phyloP scores from a whole-genome alignment of 2,113 vertebrate species.

The Pleuronectes platessa region DNA sequence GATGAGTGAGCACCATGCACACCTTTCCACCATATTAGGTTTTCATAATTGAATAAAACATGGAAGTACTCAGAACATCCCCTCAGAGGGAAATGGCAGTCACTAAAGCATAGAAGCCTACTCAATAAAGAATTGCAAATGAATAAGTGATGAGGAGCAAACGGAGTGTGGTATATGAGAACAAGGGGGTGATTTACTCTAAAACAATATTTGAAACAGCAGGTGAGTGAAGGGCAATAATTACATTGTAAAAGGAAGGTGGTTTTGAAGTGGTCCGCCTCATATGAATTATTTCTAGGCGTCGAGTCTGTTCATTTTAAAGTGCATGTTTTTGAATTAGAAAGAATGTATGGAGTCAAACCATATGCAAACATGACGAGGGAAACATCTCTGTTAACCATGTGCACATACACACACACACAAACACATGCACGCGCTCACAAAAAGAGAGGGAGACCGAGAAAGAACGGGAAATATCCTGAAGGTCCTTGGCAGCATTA shows the following conservation, averaged over 20 bases:
- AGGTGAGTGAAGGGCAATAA: slow-evolving; percentile 61
- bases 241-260: slow-evolving; percentile 39
- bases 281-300: slow-evolving; percentile 22
- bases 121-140: slow-evolving; percentile 73
- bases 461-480: slow-evolving; percentile 64
- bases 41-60: slow-evolving; percentile 80
- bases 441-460: slow-evolving; percentile 5
- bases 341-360: slow-evolving; percentile 17
- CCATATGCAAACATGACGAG: slow-evolving; percentile 41
- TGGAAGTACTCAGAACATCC: slow-evolving; percentile 72
- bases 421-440: background rate
- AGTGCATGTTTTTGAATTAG: background rate
- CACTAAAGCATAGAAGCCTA: slow-evolving; percentile 74
- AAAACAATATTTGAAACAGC: slow-evolving; percentile 68
- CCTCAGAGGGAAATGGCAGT: slow-evolving; percentile 70
- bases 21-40: slow-evolving; percentile 77
- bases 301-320: slow-evolving; percentile 13
- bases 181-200: slow-evolving; percentile 73
- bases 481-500: slow-evolving; percentile 80
- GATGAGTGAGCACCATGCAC: slow-evolving; percentile 57
- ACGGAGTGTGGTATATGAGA: slow-evolving; percentile 72
- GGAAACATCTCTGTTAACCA: slow-evolving; percentile 44
- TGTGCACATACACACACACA: slow-evolving; percentile 5
- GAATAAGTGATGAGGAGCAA: slow-evolving; percentile 79
- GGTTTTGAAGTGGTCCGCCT: slow-evolving; percentile 33